Evolutionary conservation across 2,113 vertebrate species (phyloP), one percentile per base, ranked within the genome.

Genomic region (Poeciliopsis prolifica): DNA sequence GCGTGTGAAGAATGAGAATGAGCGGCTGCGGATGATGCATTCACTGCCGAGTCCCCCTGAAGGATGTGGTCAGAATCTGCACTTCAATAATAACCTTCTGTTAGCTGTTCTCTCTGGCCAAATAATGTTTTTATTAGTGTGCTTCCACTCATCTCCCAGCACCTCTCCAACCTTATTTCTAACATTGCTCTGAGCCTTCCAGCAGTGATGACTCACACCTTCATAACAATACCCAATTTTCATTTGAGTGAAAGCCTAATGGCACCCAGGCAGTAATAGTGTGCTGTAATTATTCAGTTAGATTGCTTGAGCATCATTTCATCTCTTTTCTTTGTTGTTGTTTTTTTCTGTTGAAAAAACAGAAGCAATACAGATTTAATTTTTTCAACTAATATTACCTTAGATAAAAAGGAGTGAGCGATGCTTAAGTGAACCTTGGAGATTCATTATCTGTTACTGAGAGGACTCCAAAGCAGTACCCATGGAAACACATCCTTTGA

Each of bases 201-300:
- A 72, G 40, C 2, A 19, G 15, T 64, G 40, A 66, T 70, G 68
- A 84, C 74, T 76, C 77, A 83, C 44, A 48, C 28, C 67, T 69
- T 69, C 0, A 78, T 17, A 74, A 31, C 29, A 29, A 42, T 14
- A 17, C 15, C 64, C 54, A 79, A 60, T 74, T 15, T 68, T 69
- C 1, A 33, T 60, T 40, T 33, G 4, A 2, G 14, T 62, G 33
- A 42, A 48, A 66, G 44, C 62, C 9, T 1, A n/a, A 71, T 24
- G 9, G 62, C 1, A 12, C 1, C 29, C 54, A 30, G 58, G 26
- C 2, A 7, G 19, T 13, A 19, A 65, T 10, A 28, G 2, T 2
- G 26, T 63, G 22, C 7, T 58, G 24, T 37, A 61, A 70, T 78
- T 42, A 60, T 69, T 35, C 30, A n/a, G 30, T 68, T 15, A 35